Base-by-base conservation (phyloP, 2,113 vertebrate genomes). In the Clarias batrachus region DNA sequence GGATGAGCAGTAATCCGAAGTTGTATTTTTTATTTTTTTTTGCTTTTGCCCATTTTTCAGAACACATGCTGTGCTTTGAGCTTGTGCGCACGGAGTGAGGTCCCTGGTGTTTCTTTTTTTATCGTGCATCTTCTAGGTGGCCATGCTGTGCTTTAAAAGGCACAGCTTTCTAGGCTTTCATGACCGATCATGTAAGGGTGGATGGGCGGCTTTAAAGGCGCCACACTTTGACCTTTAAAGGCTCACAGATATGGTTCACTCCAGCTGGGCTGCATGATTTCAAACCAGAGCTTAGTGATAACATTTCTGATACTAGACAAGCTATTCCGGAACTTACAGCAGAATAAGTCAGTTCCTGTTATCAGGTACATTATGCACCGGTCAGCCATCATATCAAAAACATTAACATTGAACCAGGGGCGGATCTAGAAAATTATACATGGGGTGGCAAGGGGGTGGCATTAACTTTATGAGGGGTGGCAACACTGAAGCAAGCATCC, bases 161-260 rank as follows among this genome's bases (percentile, higher is more conserved):
- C 83, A 87, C 54, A 66, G 66, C 52, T 77, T 82, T 48, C 56
- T 68, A 74, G 77, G 74, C 89, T 89, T 88, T 89, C 85, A 89
- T 88, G 86, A 52, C 25, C 17, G 84, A 63, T 62, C 78, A 84
- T 86, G 41, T 73, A 71, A 85, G 59, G 66, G 76, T 65, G 87
- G 65, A 73, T 68, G 73, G 84, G 77, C 79, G 52, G 86, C 83
- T 89, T 89, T 89, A 89, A 85, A 85, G 78, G 65, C 85, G 77
- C 81, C 60, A 37, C 19, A 70, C 11, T 77, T 88, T 88, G 88
- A 90, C 90, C 88, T 91, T 90, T 90, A 90, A 86, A 37, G 62
- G 84, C 62, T 81, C 83, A 76, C 56, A 85, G 85, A 87, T 68
- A 76, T 82, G 82, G 37, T 83, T 84, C 54, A 48, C 66, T 62